These are phyloP conservation scores for Micrastur ruficollis DNA, from an alignment of 2,797 vertebrate species.

Conservation along the genomic window DNA sequence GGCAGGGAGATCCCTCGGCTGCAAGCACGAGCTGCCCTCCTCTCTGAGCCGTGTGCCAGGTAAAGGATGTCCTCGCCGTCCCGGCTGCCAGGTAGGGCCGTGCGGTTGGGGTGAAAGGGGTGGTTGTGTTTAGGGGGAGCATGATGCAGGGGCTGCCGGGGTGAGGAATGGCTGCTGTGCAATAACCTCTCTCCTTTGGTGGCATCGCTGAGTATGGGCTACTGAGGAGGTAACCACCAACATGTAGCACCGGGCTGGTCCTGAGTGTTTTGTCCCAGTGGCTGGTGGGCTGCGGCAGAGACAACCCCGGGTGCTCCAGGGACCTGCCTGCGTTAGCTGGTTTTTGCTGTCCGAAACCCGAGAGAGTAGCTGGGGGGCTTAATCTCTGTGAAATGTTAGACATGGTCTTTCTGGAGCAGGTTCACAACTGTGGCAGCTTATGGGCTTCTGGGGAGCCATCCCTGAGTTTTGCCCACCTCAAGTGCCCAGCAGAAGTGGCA, in stretches of 20 bases:
- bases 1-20: rapidly evolving
- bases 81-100: neutral
- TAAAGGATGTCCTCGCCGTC: rapidly evolving
- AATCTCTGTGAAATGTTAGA: neutral
- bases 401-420: neutral
- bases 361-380: neutral
- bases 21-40: rapidly evolving
- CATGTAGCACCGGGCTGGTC: rapidly evolving
- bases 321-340: neutral
- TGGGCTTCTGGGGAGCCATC: rapidly evolving
- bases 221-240: no score
- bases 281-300: neutral
- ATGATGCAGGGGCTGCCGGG: rapidly evolving
- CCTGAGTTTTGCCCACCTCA: neutral
- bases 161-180: neutral
- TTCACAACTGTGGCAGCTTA: neutral
- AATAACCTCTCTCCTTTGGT: rapidly evolving
- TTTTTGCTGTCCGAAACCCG: neutral
- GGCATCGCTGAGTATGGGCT: rapidly evolving
- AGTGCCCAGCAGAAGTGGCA: no score
- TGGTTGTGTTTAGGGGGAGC: neutral
- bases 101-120: rapidly evolving
- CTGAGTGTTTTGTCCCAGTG: neutral
- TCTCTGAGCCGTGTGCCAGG: rapidly evolving
- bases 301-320: neutral